phyloP scores from a whole-genome alignment of 2,113 vertebrate genomes.

The Megaceryle maxima region DNA sequence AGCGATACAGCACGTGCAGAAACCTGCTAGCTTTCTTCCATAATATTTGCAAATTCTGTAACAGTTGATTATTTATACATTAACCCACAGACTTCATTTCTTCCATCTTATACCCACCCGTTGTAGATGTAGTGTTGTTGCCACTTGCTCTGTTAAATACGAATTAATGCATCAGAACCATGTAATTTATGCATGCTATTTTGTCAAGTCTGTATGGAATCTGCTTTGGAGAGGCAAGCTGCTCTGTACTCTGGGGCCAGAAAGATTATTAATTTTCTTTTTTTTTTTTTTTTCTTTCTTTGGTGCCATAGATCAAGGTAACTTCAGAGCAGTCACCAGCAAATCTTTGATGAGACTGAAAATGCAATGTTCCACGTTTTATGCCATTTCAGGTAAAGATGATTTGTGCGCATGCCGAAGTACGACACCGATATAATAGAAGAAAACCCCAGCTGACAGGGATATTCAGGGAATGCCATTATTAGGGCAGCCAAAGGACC shows the following conservation, averaged over 20 bases:
- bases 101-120: conserved; percentile 37
- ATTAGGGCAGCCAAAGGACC: neutral
- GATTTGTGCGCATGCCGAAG: neutral
- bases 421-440: neutral
- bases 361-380: neutral
- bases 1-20: neutral
- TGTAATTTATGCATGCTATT: conserved; percentile 71
- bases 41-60: conserved; percentile 35
- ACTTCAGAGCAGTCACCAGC: conserved; percentile 1
- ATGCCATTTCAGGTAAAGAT: neutral
- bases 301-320: conserved; percentile 25
- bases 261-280: neutral
- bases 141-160: conserved; percentile 68
- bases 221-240: conserved; percentile 49
- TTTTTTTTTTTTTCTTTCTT: neutral
- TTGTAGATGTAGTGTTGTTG: conserved; percentile 38
- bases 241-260: conserved; percentile 26
- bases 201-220: conserved; percentile 67
- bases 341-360: conserved; percentile 35
- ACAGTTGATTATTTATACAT: conserved; percentile 46
- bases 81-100: conserved; percentile 42
- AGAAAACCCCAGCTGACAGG: conserved; percentile 1
- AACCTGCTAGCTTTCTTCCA: conserved; percentile 30
- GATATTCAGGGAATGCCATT: conserved; percentile 12
- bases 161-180: conserved; percentile 56